A percentile compares a stretch with the other conserved stretches of the same genome.
Conservation (phyloP, 2,797 vertebrate species). For the Cyprinodon diabolis region DNA sequence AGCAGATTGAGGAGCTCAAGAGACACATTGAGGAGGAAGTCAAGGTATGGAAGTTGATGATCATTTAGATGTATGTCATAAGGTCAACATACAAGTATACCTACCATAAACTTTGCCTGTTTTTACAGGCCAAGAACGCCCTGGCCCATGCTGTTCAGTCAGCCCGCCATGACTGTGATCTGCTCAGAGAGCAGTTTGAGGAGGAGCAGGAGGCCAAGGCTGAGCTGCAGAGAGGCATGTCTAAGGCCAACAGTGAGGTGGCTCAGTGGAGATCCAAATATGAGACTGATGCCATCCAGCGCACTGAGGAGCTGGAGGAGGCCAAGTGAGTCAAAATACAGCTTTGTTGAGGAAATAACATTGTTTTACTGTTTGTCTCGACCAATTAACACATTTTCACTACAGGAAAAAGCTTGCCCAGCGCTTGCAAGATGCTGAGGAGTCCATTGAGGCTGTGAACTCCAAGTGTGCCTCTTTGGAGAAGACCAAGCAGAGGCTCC, state of each 20-base stretch:
- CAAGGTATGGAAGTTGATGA: conserved; percentile 85
- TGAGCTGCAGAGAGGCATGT: conserved; percentile 83
- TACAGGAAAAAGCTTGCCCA: conserved; percentile 91
- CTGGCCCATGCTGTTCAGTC: conserved; percentile 84
- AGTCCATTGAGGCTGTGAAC: conserved; percentile 85
- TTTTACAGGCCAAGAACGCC: conserved; percentile 83
- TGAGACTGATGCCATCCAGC: conserved; percentile 86
- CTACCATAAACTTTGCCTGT: not conserved
- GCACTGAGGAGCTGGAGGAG: conserved; percentile 86
- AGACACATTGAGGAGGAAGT: conserved; percentile 87
- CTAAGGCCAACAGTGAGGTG: conserved; percentile 87
- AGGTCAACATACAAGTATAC: not conserved
- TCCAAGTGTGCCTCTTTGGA: conserved; percentile 88
- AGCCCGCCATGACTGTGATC: conserved; percentile 82
- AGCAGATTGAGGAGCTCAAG: conserved; percentile 85
- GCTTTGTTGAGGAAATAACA: too few relatives aligned
- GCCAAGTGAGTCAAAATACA: conserved; percentile 77
- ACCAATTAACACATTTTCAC: conserved; percentile 80
- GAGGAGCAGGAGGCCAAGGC: conserved; percentile 85
- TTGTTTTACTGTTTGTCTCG: too few relatives aligned
- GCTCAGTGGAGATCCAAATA: conserved; percentile 88
- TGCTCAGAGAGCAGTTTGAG: conserved; percentile 85
- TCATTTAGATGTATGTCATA: not conserved
- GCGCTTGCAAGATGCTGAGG: conserved; percentile 86
- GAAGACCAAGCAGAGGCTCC: conserved; percentile 85